Evolutionary conservation across 2,888 invertebrate genomes (phyloP), one percentile per base, ranked within the genome.

Genomic region (Eupithecia subumbrata): DNA sequence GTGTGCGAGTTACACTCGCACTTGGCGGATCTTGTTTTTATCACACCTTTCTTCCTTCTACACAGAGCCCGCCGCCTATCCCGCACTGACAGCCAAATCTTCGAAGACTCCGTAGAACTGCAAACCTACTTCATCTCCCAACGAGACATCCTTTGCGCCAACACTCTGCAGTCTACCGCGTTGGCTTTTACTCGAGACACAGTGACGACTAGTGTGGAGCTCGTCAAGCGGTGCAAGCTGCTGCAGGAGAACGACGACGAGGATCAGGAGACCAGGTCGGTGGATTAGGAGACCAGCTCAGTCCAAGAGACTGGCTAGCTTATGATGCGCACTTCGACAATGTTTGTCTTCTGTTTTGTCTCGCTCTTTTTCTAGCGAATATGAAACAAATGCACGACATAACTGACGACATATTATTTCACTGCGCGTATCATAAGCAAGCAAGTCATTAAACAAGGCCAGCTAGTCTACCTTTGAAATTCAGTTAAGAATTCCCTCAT

Each of bases 71-170:
- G 99, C 4, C 96, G 97, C 77, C 94, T 98, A 0, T 98, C 98
- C 0, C 96, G 98, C 18, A 97, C 98, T 0, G 99, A 99, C 93
- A 99, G 99, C 5, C 98, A 98, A 88, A 96, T 98, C 68, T 99
- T 99, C 92, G 99, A 99, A 87, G 99, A 99, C 91, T 97, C 99
- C 0, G 96, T 98, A 45, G 99, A 99, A 85, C 95, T 99, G 71
- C 99, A 99, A 90, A 96, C 97, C 16, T 98, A 97, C 92, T 99
- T 98, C 91, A 97, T 99, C 66, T 96, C 96, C 37, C 97, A 97
- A 79, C 95, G 97, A 0, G 95, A 95, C 83, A 94, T 96, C 81
- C 91, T 98, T 1, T 99, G 99, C 87, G 96, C 97, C 79, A 96
- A 96, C 83, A 95, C 97, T 0, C 94, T 99, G 7, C 96, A 97